phyloP scores from a whole-genome alignment of 2,113 vertebrate genomes.

The Clarias macrocephalus region DNA sequence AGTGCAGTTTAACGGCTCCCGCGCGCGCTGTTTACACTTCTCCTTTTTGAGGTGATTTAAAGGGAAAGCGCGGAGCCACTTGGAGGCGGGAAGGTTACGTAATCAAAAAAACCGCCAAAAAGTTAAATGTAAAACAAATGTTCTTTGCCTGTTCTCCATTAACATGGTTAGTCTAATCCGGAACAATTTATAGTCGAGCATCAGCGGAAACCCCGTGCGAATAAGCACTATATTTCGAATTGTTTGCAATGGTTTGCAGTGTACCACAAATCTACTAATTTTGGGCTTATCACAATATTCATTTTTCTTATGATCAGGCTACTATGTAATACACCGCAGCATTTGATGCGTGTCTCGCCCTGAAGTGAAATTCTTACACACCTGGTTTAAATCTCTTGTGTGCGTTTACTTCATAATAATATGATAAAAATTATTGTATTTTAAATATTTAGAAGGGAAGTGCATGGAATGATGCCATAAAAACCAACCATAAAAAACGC shows the following conservation, averaged over 20 bases:
- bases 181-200: background rate
- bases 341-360: background rate
- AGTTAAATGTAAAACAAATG: conserved; percentile 27
- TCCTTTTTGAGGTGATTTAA: conserved; percentile 69
- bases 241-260: background rate
- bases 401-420: no score
- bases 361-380: background rate
- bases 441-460: no score
- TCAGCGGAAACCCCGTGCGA: background rate
- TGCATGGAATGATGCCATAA: no score
- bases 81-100: conserved; percentile 68
- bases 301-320: background rate
- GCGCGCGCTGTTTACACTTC: conserved; percentile 74
- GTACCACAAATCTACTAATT: background rate
- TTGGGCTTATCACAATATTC: background rate
- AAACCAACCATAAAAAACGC: no score
- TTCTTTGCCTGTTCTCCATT: background rate
- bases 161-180: no score
- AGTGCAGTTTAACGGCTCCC: conserved; percentile 61
- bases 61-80: conserved; percentile 66
- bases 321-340: background rate
- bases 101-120: conserved; percentile 54
- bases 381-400: no score
- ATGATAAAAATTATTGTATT: no score
- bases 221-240: no score